A percentile compares a stretch with the other conserved stretches of the same genome.
Conservation (phyloP, 2,797 vertebrate species). For the Rhodeus uyekii region DNA sequence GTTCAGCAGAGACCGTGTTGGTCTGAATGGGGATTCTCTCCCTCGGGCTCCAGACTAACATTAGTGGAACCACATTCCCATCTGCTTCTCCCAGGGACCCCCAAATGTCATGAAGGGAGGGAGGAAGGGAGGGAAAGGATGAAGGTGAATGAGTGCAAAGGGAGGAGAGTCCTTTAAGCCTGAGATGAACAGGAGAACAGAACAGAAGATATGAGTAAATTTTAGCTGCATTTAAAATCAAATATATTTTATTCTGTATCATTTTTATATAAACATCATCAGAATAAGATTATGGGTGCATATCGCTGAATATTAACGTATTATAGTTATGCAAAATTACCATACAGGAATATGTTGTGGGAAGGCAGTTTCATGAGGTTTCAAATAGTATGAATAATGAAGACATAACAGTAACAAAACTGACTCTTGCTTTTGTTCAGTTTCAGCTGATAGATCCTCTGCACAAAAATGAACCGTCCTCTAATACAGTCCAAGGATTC, state of each 20-base stretch:
- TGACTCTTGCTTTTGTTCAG: not conserved
- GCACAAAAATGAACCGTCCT: constrained; percentile 53
- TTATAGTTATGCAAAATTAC: not conserved
- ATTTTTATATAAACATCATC: not conserved
- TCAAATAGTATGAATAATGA: not conserved
- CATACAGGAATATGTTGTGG: not conserved
- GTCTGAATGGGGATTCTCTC: constrained; percentile 37
- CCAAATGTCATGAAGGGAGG: constrained; percentile 27
- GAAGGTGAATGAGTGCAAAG: constrained; percentile 38
- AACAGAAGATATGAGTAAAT: not conserved
- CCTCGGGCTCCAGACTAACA: constrained; percentile 40
- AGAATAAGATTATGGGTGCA: not conserved
- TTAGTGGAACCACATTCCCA: constrained; percentile 28
- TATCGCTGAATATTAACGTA: not conserved
- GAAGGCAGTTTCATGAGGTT: not conserved
- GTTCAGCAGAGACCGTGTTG: not conserved
- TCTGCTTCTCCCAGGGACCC: constrained; percentile 28
- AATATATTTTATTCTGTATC: not conserved
- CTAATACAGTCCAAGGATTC: constrained; percentile 63
- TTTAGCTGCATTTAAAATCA: not conserved
- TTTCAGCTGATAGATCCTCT: not conserved
- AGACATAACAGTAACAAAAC: constrained; percentile 11
- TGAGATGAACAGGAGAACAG: not conserved
- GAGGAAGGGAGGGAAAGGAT: constrained; percentile 2
- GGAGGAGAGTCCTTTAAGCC: constrained; percentile 16